phyloP scores from a whole-genome alignment of 1,140 invertebrate genomes.

The Venturia canescens region DNA sequence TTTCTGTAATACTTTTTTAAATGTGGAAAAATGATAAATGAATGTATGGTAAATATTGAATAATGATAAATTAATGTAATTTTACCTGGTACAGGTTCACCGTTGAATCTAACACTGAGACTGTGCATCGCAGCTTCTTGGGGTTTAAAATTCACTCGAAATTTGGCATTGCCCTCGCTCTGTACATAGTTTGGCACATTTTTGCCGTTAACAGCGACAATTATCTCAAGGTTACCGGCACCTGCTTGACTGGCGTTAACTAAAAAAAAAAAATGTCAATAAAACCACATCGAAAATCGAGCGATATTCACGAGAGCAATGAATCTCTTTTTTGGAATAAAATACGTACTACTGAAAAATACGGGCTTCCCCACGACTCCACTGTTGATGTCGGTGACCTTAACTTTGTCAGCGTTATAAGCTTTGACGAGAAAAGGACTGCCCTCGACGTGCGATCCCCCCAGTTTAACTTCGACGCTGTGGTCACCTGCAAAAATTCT shows the following conservation, averaged over 20 bases:
- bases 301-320: no score
- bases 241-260: conserved; percentile 90
- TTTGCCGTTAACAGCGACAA: conserved; percentile 96
- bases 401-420: conserved; percentile 94
- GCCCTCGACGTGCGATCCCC: conserved; percentile 90
- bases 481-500: conserved; percentile 83
- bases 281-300: not conserved
- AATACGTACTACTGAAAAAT: conserved; percentile 91
- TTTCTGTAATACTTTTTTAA: no score
- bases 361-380: conserved; percentile 94
- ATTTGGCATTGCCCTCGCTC: conserved; percentile 97
- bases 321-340: no score
- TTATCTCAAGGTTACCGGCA: conserved; percentile 98
- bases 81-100: conserved; percentile 91
- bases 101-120: conserved; percentile 96
- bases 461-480: conserved; percentile 92
- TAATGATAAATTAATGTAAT: not conserved
- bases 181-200: conserved; percentile 99
- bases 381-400: conserved; percentile 92
- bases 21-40: no score
- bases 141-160: conserved; percentile 97
- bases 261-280: conserved; percentile 65
- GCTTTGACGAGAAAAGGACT: conserved; percentile 97
- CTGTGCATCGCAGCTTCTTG: conserved; percentile 93
- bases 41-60: no score